Base-by-base conservation (phyloP, 2,888 invertebrate species). In the Hermodice carunculata region DNA sequence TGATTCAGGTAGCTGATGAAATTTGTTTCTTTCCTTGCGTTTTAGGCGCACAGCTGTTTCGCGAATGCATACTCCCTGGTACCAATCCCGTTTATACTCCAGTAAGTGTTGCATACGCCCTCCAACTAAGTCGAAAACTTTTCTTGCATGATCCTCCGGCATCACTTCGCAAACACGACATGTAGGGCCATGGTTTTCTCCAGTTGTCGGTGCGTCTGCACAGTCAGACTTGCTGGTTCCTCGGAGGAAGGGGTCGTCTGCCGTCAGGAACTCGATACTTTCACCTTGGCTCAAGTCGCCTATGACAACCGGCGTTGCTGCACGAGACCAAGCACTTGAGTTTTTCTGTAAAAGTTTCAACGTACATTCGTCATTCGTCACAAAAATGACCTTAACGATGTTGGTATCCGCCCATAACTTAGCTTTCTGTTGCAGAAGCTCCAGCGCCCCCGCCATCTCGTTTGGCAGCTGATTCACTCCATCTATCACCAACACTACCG, bases 391-490 rank as follows among this genome's bases (percentile, higher is more conserved):
- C 52, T 74, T 74, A 29, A 51, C 67, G 8, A 70, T 66, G 51
- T 71, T 69, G 31, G 69, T 57, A 48, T 74, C 73, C 8, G 73
- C 69, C 74, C 73, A 74, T 11, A 74, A 49, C 52, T 71, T 74
- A 19, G 74, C 74, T 49, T 74, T 74, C 28, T 65, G 61, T 54
- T 74, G 69, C 11, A 37, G 52, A 28, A 58, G 2, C 14, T 34
- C 29, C 24, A 73, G n/a, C 2, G 71, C 64, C 24, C 51, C 60
- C 17, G 70, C 70, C 60, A 66, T 61, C 19, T 48, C 19, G 26
- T 54, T n/a, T 6, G 49, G 8, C 11, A 74, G 34, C 11, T 19
- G 11, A 28, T 69, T 54, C 14, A 68, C 37, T 19, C 66, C 69
- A 48, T 74, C 74, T 11, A 74, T 67, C 17, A 74, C 61, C 8